Conservation (phyloP, 2,888 invertebrate genomes). For the Orthosia cruda region DNA sequence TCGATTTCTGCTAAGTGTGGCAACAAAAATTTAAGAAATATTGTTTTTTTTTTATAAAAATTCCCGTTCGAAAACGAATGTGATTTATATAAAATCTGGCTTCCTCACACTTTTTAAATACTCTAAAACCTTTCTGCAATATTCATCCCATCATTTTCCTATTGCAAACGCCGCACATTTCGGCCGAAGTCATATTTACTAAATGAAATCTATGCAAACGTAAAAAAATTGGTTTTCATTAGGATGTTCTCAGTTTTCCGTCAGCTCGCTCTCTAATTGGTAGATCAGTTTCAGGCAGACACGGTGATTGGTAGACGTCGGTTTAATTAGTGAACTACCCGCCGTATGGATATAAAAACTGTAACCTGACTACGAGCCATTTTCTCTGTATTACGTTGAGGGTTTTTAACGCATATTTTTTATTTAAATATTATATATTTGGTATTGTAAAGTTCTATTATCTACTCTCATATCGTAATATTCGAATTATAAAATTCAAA, state of each 20-base stretch:
- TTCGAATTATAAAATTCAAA: too few species aligned
- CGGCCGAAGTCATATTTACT: slow-evolving; percentile 28
- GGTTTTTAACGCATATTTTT: neutral
- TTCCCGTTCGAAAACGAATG: too few species aligned
- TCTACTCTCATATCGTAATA: too few species aligned
- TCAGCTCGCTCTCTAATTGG: slow-evolving; percentile 53
- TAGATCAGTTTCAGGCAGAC: slow-evolving; percentile 57
- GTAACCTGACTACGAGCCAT: slow-evolving; percentile 34
- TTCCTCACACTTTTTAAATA: too few species aligned
- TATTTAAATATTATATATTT: too few species aligned
- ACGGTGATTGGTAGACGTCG: slow-evolving; percentile 54
- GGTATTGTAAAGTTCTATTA: neutral
- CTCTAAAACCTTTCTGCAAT: too few species aligned
- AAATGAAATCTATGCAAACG: slow-evolving; percentile 44
- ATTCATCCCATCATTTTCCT: neutral
- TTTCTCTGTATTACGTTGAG: slow-evolving; percentile 16
- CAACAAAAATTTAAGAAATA: neutral
- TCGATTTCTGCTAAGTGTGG: slow-evolving; percentile 14
- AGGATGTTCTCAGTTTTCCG: slow-evolving; percentile 48
- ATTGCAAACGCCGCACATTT: slow-evolving; percentile 21
- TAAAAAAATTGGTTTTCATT: slow-evolving; percentile 59
- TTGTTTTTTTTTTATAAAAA: neutral
- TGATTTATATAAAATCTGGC: too few species aligned
- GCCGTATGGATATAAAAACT: slow-evolving; percentile 37
- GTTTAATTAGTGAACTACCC: slow-evolving; percentile 58